A percentile compares a stretch with the other conserved stretches of the same genome.
Evolutionary conservation across 2,888 invertebrate genomes (phyloP).

Genomic region (Cylindroiulus punctatus): DNA sequence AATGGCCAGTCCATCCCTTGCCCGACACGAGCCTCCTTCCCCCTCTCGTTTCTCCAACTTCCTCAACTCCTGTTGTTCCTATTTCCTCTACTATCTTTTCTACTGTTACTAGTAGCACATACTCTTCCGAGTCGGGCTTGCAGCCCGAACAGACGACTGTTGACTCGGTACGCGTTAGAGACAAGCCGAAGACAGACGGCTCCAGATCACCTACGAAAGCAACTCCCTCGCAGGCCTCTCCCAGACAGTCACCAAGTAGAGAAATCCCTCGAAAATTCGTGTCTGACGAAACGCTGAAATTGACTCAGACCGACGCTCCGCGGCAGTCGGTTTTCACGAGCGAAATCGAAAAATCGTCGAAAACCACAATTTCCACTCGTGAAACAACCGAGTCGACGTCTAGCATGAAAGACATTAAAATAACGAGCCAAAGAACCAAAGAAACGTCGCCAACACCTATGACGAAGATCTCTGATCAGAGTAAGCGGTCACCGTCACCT

Average conservation of each 20-base stretch:
- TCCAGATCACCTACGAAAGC: background rate
- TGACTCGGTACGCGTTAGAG: background rate
- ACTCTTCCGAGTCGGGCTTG: constrained; percentile 60
- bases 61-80: constrained; percentile 52
- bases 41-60: constrained; percentile 30
- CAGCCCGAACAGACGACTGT: background rate
- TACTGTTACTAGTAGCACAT: constrained; percentile 60
- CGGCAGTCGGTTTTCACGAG: background rate
- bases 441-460: constrained; percentile 60
- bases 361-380: background rate
- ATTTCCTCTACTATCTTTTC: constrained; percentile 52
- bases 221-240: background rate
- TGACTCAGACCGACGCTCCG: background rate
- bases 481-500: background rate
- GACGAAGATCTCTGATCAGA: background rate
- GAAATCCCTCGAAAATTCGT: background rate
- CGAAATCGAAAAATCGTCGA: background rate
- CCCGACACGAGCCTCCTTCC: constrained; percentile 42
- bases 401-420: background rate
- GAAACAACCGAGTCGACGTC: background rate
- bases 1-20: constrained; percentile 63
- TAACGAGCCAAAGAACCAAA: constrained; percentile 59
- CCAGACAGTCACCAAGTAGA: background rate
- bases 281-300: background rate
- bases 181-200: background rate